These are phyloP conservation scores for Dendronephthya gigantea DNA, from an alignment of 64 coral and sea anemone species.

Conservation along the genomic window DNA sequence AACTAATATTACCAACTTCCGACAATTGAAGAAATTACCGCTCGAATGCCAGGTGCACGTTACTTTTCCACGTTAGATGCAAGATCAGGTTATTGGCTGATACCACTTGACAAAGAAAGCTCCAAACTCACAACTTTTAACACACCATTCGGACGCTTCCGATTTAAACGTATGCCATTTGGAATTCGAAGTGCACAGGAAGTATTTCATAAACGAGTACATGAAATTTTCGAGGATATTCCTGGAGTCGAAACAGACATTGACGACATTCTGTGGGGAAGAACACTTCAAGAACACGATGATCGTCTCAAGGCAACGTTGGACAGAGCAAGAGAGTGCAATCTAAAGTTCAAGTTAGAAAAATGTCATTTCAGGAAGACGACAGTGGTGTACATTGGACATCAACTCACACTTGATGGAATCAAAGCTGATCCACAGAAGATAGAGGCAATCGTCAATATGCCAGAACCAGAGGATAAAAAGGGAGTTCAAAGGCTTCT, in stretches of 20 bases:
- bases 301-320: neutral
- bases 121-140: neutral
- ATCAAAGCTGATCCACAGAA: neutral
- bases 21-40: neutral
- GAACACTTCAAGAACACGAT: conserved; percentile 30
- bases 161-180: neutral
- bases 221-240: neutral
- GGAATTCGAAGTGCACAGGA: neutral
- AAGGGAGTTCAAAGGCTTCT: neutral
- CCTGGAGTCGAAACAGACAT: neutral
- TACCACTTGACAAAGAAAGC: neutral
- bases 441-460: neutral
- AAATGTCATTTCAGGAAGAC: neutral
- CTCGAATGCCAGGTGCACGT: neutral
- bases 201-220: neutral
- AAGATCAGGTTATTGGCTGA: neutral
- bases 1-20: neutral
- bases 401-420: conserved; percentile 3
- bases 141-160: neutral
- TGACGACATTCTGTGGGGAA: conserved; percentile 20
- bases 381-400: neutral
- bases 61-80: neutral
- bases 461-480: neutral
- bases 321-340: conserved; percentile 20
- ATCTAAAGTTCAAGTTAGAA: conserved; percentile 39